Evolutionary conservation across 2,888 invertebrate genomes (phyloP), one percentile per base, ranked within the genome.

Genomic region (Papilio protenor): DNA sequence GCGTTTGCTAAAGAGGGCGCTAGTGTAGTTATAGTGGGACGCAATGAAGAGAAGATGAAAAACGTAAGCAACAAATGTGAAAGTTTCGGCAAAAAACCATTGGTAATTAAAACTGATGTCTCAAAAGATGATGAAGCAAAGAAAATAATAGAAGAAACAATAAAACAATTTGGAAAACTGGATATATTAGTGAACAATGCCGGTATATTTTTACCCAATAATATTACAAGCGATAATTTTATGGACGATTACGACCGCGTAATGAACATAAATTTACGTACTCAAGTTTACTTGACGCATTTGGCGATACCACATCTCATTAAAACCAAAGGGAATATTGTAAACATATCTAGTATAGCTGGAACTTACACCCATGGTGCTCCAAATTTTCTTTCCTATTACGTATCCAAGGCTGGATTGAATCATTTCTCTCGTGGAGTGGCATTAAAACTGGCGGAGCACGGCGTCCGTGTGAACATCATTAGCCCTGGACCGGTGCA

Each of bases 261-360:
- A 0, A 80, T 85, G 77, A 79, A 80, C 2, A 69, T 79, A 1
- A 88, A 88, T 79, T 61, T 88, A 0, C 82, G 86, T 4, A 82
- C 85, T 5, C 80, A 78, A 1, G 79, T 85, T 12, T 76, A 79
- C 23, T n/a, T 87, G 16, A 87, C 85, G 0, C 82, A 79, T 18
- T 71, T 84, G 12, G 85, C 86, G 0, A 81, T 81, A 0, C 86
- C 87, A 1, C 79, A 85, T 73, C 78, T 88, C 0, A 80, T 80
- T 6, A 76, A 84, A 76, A 82, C 84, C 6, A 83, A 84, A 76
- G 87, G 98, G 18, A 97, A 96, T 80, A 96, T 98, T 82, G 97
- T 99, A 0, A 98, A 98, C 89, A 97, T 98, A 0, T 98, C 98
- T 1, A 98, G 97, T 87, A 96, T 98, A 0, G 61, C 69, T 55